phyloP scores from a whole-genome alignment of 2,113 vertebrate genomes.

The Cryptomyrus ogoouensis region DNA sequence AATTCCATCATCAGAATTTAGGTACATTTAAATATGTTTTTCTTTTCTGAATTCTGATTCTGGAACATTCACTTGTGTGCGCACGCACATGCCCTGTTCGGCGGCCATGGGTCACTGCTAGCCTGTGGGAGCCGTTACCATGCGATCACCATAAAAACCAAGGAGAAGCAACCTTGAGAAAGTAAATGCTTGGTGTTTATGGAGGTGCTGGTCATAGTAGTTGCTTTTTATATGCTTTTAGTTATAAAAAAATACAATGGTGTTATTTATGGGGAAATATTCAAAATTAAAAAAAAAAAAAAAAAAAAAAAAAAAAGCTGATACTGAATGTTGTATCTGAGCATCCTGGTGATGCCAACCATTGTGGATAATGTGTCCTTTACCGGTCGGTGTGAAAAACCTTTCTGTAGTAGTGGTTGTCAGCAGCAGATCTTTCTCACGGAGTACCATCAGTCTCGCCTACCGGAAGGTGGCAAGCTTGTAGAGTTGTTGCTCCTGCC shows the following conservation, averaged over 20 bases:
- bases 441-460: background rate
- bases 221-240: conserved; percentile 17
- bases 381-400: background rate
- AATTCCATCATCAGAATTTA: background rate
- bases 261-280: conserved; percentile 19
- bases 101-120: background rate
- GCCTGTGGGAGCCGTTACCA: background rate
- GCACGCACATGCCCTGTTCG: background rate
- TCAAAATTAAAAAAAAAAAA: background rate
- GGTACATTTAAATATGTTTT: background rate
- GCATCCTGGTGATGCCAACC: background rate
- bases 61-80: background rate
- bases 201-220: conserved; percentile 4
- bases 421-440: background rate
- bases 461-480: background rate
- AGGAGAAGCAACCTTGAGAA: conserved; percentile 13
- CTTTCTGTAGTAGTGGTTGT: background rate
- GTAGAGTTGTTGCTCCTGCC: background rate
- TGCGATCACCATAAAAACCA: background rate
- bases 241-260: conserved; percentile 5
- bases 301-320: background rate
- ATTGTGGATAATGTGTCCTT: background rate
- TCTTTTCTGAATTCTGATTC: background rate
- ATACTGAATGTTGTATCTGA: background rate
- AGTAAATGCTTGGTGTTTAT: background rate